Evolutionary conservation across 2,888 invertebrate species (phyloP), one percentile per base, ranked within the genome.

Genomic region (Cosmia pyralina): DNA sequence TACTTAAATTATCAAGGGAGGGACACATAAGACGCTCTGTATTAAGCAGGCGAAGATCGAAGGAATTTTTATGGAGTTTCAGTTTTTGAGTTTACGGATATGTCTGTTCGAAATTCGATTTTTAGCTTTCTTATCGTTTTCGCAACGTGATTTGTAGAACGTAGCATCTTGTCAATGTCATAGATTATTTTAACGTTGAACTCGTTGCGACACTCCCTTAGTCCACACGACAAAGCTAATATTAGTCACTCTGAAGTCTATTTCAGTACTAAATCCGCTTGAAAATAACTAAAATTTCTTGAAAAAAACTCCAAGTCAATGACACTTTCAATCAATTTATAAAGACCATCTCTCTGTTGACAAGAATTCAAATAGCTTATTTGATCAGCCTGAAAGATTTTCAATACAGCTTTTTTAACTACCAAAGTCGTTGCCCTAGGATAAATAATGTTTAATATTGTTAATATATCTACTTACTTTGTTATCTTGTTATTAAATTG

Each of bases 251-350:
- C 0, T n/a, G 15, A 58, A 67, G 19, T 63, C 50, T 77, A 62
- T 66, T 77, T 81, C 50, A 62, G 65, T 46, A n/a, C 34, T 41
- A 60, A 74, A 52, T 28, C n/a, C 19, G 28, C 44, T 60, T 38
- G 8, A 50, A 13, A n/a, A n/a, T n/a, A n/a, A 17, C 34, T 44
- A 13, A 44, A 17, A n/a, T 59, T 46, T 60, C 28, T 52, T 13
- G 8, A 46, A 22, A 79, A 74, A 75, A 69, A 65, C 22, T 52
- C 41, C 41, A 66, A n/a, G 76, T 76, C 83, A 86, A 72, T 67
- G 85, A 72, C 85, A 78, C 67, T 60, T 69, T 60, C 44, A 58
- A 69, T 82, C 67, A 85, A 72, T 72, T 75, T 57, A 59, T 53
- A 41, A 59, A 46, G 1, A 52, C 50, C 58, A 71, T 68, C 34